Base-by-base conservation (phyloP, 2,888 invertebrate genomes). In the Microctonus aethiopoides region DNA sequence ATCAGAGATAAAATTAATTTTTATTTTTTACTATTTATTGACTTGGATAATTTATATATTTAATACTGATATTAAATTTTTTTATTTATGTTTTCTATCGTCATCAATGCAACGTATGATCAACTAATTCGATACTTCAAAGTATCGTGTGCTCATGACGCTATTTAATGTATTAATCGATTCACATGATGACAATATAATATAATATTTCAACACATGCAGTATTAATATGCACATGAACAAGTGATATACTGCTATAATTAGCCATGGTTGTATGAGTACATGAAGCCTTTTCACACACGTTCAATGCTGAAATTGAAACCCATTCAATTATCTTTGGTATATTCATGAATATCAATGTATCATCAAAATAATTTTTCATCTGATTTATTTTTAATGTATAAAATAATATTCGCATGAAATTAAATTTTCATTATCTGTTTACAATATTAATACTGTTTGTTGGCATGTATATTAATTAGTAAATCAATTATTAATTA, bases 151-250 rank as follows among this genome's bases (percentile, higher is more conserved):
- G 22, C 20, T 11, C 20, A n/a, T 46, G 9, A 46, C 1, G 46
- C 46, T 46, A n/a, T 56, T 65, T 39, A 56, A n/a, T 36, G 24
- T 65, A 56, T 65, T 56, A 54, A 65, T 65, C 56, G 56, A 65
- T 39, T 56, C 22, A n/a, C 22, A n/a, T 39, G 39, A 24, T 56
- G n/a, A 36, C 29, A 57, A 62, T 62, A 20, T 56, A 24, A 41
- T 29, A n/a, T n/a, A n/a, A n/a, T n/a, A n/a, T 16, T 57, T 32
- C 16, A 2, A 7, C 34, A 9, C 34, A n/a, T 16, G n/a, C n/a
- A n/a, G n/a, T 39, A 39, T 6, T 9, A n/a, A 39, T 63, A 51
- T 63, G n/a, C n/a, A 16, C 34, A 34, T 24, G 20, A n/a, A 13
- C 59, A 57, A 46, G 46, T 57, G 66, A 46, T 59, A 39, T 57